phyloP scores from a whole-genome alignment of 1,140 invertebrate species.

The Dufourea novaeangliae region DNA sequence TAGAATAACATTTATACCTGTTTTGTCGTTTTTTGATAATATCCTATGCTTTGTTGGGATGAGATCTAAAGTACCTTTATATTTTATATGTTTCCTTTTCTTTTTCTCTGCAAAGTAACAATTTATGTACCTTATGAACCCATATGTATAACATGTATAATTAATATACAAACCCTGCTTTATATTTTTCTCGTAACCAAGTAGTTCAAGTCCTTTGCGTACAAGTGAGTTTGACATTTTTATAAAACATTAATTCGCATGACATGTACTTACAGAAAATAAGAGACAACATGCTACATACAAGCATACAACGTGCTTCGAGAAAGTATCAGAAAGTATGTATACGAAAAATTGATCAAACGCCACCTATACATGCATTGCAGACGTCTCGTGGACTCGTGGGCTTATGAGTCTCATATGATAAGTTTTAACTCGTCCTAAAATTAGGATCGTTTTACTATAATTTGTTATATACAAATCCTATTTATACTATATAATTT shows the following conservation, averaged over 20 bases:
- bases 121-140: conserved; percentile 5
- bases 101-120: conserved; percentile 58
- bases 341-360: not conserved
- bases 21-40: conserved; percentile 60
- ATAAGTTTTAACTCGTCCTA: no score
- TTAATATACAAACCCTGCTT: conserved; percentile 60
- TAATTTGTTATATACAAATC: no score
- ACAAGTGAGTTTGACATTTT: conserved; percentile 76
- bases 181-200: conserved; percentile 62
- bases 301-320: no score
- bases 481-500: no score
- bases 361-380: not conserved
- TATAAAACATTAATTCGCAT: conserved; percentile 10
- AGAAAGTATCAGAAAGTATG: not conserved
- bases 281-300: not conserved
- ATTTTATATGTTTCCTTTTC: conserved; percentile 57
- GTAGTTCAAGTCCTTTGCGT: conserved; percentile 73
- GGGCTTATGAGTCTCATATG: no score
- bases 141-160: conserved; percentile 5
- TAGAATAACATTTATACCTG: conserved; percentile 47
- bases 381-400: no score
- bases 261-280: not conserved
- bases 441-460: no score
- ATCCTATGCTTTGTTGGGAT: conserved; percentile 71
- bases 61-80: conserved; percentile 66